A percentile compares a stretch with the other conserved stretches of the same genome.
Conservation (phyloP, 1,140 invertebrate genomes). For the Drosophila ohnishii region DNA sequence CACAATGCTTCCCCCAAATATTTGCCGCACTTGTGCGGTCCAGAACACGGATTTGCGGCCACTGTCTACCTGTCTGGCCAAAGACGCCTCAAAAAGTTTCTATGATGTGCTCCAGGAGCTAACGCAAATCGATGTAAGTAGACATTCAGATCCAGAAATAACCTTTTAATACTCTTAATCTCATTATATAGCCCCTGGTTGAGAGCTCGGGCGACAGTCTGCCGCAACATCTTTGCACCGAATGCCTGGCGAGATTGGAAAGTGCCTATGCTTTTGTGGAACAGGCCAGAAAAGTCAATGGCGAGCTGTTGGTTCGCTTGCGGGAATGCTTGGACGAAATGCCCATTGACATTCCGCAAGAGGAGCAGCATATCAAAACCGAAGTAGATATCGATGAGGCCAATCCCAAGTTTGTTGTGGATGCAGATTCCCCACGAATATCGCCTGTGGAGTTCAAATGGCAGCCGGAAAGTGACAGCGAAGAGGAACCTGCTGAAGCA, state of each 20-base stretch:
- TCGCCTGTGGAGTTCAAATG: conserved; percentile 27
- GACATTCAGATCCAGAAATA: neutral
- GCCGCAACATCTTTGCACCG: conserved; percentile 51
- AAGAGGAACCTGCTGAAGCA: conserved; percentile 9
- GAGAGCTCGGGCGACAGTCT: conserved; percentile 44
- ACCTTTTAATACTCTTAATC: neutral
- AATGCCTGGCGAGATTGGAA: conserved; percentile 49
- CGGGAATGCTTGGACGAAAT: conserved; percentile 52
- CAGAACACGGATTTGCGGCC: conserved; percentile 38
- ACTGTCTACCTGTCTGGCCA: conserved; percentile 37
- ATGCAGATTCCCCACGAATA: neutral
- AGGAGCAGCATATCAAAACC: conserved; percentile 46
- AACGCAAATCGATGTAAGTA: conserved; percentile 63
- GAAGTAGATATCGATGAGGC: conserved; percentile 37
- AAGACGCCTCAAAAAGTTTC: conserved; percentile 43
- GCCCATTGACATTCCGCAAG: conserved; percentile 56
- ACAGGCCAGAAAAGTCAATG: conserved; percentile 48
- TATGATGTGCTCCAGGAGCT: conserved; percentile 56
- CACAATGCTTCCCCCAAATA: conserved; percentile 49
- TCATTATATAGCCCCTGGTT: conserved; percentile 15
- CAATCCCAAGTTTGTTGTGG: neutral
- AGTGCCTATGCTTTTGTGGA: conserved; percentile 59
- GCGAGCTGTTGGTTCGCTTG: conserved; percentile 48
- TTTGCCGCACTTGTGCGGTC: conserved; percentile 63
- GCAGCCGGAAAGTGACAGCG: conserved; percentile 36